Evolutionary conservation across 2,113 vertebrate genomes (phyloP), one percentile per base, ranked within the genome.

Genomic region (Sminthopsis crassicaudata): DNA sequence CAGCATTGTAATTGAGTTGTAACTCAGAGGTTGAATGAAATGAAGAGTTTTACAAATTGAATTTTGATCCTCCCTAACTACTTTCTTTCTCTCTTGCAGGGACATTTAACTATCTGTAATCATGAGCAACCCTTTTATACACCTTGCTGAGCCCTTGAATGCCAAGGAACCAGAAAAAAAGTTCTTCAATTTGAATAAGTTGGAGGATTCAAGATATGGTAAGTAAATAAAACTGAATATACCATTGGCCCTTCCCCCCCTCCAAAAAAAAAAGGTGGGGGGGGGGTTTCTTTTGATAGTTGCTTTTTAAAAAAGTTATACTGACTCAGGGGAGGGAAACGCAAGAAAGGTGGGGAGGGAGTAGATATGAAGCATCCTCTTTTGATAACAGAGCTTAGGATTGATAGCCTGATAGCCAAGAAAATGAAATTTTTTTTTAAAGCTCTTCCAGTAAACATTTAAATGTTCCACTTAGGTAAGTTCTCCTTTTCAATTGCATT

Each of bases 141-240:
- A 93, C 76, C 97, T 99, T 25, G 98, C 98, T 88, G 99, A 99
- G 97, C 98, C 99, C 0, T 97, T 99, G 96, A 98, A 99, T 97
- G 98, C 99, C 16, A 96, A 97, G 46, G 94, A 99, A 26, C 99
- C 99, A 92, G 98, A 96, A 89, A 99, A 99, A 94, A 99, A 98
- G 91, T 99, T 99, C 98, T 99, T 99, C 96, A 99, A 99, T 97
- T 98, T 99, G 23, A 98, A 97, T 95, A 99, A 99, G 96, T 98
- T 99, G 25, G 97, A 96, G 91, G 99, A 99, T 96, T 97, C 94
- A 46, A 98, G 99, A 99, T 99, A 99, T 0, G 99, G 99, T 99
- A 98, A 0, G 98, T 97, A 46, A 26, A 52, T 84, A 48, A 2
- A 11, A 76, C 50, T 90, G 0, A 51, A 48, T 91, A 25, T 89